Conservation (phyloP, 2,888 invertebrate genomes). For the Platypus cylindrus region DNA sequence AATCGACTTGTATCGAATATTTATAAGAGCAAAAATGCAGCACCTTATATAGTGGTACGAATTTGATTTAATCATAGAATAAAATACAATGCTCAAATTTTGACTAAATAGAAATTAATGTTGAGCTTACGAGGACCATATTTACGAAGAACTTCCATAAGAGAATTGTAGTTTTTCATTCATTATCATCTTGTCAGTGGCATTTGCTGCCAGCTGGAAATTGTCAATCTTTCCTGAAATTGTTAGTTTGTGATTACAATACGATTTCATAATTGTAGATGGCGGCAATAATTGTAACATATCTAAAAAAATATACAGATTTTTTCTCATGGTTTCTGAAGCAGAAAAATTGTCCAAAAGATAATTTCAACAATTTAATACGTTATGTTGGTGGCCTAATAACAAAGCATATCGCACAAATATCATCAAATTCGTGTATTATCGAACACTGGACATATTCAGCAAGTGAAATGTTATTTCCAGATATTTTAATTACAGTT, state of each 20-base stretch:
- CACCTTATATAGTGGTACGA: conserved; percentile 58
- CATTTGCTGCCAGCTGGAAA: no score
- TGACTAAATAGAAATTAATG: no score
- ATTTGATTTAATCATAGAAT: no score
- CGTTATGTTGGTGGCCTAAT: conserved; percentile 49
- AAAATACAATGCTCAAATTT: no score
- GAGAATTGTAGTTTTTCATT: no score
- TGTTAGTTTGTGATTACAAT: no score
- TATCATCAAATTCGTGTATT: conserved; percentile 38
- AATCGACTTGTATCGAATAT: conserved; percentile 63
- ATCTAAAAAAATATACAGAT: conserved; percentile 49
- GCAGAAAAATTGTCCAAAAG: conserved; percentile 28
- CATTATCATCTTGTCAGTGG: no score
- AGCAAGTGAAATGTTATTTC: conserved; percentile 24
- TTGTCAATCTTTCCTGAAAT: no score
- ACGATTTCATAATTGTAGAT: conserved; percentile 38
- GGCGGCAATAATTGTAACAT: conserved; percentile 51
- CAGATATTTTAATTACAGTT: conserved; percentile 25
- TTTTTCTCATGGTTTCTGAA: conserved; percentile 46
- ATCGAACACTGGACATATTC: conserved; percentile 29
- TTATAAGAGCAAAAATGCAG: conserved; percentile 49
- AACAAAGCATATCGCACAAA: conserved; percentile 65
- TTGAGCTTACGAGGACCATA: no score
- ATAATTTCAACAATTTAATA: conserved; percentile 28
- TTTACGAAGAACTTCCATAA: no score